phyloP scores from a whole-genome alignment of 2,113 vertebrate species.

The Hypomesus transpacificus region DNA sequence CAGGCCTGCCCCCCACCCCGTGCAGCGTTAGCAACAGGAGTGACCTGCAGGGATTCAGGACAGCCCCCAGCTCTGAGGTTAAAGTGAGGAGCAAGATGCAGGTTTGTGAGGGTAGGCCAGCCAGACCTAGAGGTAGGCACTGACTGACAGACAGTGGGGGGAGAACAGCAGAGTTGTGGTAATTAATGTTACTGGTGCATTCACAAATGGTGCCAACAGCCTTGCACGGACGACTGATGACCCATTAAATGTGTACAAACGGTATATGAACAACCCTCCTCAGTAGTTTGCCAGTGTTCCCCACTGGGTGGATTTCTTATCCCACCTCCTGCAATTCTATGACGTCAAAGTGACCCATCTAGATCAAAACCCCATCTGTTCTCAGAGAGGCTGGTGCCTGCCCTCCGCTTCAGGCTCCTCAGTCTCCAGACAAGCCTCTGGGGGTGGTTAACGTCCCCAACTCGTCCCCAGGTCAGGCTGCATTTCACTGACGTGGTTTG shows the following conservation, averaged over 20 bases:
- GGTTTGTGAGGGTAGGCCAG: background rate
- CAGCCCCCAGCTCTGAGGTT: conserved; percentile 15
- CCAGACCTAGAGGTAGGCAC: too few relatives aligned
- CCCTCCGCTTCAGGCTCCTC: conserved; percentile 1
- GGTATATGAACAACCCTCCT: too few relatives aligned
- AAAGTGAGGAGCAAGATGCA: conserved; percentile 38
- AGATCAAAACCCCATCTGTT: conserved; percentile 51
- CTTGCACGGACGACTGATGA: too few relatives aligned
- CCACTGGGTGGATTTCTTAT: too few relatives aligned
- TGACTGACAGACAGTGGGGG: background rate
- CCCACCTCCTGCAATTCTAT: conserved; percentile 18
- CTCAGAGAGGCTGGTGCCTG: conserved; percentile 34
- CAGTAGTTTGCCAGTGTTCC: too few relatives aligned
- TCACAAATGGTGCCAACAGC: too few relatives aligned
- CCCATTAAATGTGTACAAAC: too few relatives aligned
- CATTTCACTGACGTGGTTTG: conserved; percentile 28
- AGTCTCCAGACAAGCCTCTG: conserved; percentile 12
- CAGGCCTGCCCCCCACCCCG: conserved; percentile 38
- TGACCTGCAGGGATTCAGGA: conserved; percentile 50
- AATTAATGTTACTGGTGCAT: too few relatives aligned
- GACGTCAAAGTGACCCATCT: conserved; percentile 37
- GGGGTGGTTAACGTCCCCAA: conserved; percentile 25
- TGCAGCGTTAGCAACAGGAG: conserved; percentile 52
- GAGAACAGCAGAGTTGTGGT: too few relatives aligned
- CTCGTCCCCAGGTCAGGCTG: conserved; percentile 17